A percentile compares a stretch with the other conserved stretches of the same genome.
phyloP scores from a whole-genome alignment of 1,140 invertebrate genomes.

The Trachymyrmex cornetzi region DNA sequence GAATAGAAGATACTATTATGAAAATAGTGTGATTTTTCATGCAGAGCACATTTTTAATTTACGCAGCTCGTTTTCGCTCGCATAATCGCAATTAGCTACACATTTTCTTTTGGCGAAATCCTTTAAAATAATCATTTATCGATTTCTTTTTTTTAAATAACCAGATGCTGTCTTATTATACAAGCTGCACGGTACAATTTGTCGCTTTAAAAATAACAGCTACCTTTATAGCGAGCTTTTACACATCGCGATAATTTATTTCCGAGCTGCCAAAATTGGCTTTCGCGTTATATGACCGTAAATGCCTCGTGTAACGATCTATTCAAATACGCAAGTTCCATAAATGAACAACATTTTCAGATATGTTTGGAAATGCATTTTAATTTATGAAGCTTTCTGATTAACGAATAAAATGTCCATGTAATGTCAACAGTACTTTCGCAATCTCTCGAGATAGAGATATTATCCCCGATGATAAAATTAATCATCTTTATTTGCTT shows the following conservation, averaged over 20 bases:
- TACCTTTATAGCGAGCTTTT: slow-evolving; percentile 39
- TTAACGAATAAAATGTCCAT: background rate
- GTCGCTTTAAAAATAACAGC: slow-evolving; percentile 33
- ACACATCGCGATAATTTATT: slow-evolving; percentile 23
- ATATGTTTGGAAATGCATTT: background rate
- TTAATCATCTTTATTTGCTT: slow-evolving; percentile 20
- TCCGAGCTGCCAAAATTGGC: slow-evolving; percentile 41
- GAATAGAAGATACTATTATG: slow-evolving; percentile 10
- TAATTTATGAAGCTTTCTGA: background rate
- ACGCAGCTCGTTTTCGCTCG: background rate
- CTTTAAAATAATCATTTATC: slow-evolving; percentile 44
- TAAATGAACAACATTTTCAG: slow-evolving; percentile 27
- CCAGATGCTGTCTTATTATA: background rate
- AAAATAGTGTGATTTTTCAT: slow-evolving; percentile 17
- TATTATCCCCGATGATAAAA: background rate
- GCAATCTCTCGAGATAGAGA: slow-evolving; percentile 9
- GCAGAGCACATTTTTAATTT: background rate
- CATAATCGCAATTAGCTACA: background rate
- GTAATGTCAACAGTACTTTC: background rate
- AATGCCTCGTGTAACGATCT: background rate
- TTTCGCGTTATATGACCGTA: background rate
- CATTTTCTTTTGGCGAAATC: background rate
- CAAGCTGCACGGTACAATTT: background rate
- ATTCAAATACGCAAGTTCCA: slow-evolving; percentile 10
- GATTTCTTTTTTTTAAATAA: slow-evolving; percentile 22